Conservation (phyloP, 1,140 invertebrate species). For the Aphaenogaster floridana region DNA sequence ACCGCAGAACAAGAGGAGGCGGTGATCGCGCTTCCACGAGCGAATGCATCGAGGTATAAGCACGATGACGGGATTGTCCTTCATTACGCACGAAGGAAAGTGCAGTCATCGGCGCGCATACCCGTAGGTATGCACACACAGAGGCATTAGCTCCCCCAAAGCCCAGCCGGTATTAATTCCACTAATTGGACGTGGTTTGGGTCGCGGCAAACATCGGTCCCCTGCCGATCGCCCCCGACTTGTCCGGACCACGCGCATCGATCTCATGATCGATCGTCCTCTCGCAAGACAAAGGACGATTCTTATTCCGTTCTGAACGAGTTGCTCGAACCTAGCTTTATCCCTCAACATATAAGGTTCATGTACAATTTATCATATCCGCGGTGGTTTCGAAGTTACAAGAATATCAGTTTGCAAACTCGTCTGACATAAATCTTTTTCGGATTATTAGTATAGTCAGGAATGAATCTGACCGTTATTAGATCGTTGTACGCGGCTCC, state of each 20-base stretch:
- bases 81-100: slow-evolving; percentile 85
- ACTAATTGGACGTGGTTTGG: slow-evolving; percentile 85
- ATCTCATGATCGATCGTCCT: slow-evolving; percentile 78
- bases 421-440: slow-evolving; percentile 32
- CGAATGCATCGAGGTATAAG: slow-evolving; percentile 67
- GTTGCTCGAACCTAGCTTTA: neutral
- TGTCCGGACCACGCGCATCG: slow-evolving; percentile 73
- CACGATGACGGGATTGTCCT: slow-evolving; percentile 78
- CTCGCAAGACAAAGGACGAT: slow-evolving; percentile 61
- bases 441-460: neutral
- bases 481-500: neutral
- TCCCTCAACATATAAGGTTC: neutral
- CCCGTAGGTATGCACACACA: slow-evolving; percentile 78
- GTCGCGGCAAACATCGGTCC: slow-evolving; percentile 82
- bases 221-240: slow-evolving; percentile 70
- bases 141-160: slow-evolving; percentile 84
- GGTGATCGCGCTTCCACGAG: slow-evolving; percentile 73
- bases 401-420: slow-evolving; percentile 1
- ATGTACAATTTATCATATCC: neutral
- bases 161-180: slow-evolving; percentile 85
- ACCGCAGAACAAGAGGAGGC: slow-evolving; percentile 72
- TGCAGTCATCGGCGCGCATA: slow-evolving; percentile 84
- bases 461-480: slow-evolving; percentile 14
- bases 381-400: neutral
- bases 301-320: slow-evolving; percentile 46